phyloP scores from a whole-genome alignment of 2,113 vertebrate species.

The Microcebus jonahi region DNA sequence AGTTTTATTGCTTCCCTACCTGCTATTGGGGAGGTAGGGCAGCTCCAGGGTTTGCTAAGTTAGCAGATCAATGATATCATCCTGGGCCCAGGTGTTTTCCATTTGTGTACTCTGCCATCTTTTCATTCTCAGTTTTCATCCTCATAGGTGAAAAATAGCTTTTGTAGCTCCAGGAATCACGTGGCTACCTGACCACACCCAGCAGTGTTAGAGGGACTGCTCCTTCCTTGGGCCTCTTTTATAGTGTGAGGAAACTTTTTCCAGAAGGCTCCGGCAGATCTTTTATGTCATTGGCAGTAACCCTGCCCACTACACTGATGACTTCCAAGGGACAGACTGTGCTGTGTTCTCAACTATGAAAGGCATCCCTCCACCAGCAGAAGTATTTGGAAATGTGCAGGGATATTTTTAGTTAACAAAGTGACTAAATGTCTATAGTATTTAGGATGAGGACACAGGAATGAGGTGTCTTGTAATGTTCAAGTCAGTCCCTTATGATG shows the following conservation, averaged over 20 bases:
- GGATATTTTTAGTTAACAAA: background rate
- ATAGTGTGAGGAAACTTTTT: background rate
- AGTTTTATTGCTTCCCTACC: background rate
- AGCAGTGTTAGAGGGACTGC: background rate
- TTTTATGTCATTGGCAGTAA: background rate
- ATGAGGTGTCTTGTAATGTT: background rate
- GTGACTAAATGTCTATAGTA: background rate
- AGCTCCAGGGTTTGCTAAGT: background rate
- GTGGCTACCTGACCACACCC: background rate
- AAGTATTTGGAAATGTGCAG: background rate
- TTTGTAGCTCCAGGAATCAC: background rate
- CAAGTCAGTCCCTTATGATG: background rate
- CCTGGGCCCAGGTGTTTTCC: background rate
- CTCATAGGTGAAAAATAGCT: background rate
- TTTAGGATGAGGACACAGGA: background rate
- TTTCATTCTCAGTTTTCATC: background rate
- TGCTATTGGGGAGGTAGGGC: background rate
- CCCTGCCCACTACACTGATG: background rate
- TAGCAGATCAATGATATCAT: background rate
- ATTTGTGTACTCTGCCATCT: background rate
- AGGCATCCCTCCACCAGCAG: background rate
- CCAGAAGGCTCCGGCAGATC: background rate
- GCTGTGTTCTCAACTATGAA: background rate
- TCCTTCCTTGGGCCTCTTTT: background rate
- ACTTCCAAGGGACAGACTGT: background rate